Conservation (phyloP, 2,888 invertebrate genomes). For the Neuroscelio doddi region DNA sequence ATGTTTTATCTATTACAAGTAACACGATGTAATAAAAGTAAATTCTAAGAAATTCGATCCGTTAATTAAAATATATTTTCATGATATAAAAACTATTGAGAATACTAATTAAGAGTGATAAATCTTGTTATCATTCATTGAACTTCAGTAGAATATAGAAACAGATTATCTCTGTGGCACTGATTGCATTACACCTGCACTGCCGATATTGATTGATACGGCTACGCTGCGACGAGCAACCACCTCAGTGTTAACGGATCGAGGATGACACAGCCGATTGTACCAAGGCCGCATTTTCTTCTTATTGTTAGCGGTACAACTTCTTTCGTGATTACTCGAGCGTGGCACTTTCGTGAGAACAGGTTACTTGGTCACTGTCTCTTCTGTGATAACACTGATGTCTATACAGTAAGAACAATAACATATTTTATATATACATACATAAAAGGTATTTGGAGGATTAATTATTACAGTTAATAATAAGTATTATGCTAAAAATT, state of each 20-base stretch:
- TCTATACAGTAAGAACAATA: constrained; percentile 22
- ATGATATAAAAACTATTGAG: too few species aligned
- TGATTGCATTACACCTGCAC: constrained; percentile 68
- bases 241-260: constrained; percentile 67
- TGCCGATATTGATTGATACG: constrained; percentile 67
- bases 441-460: too few species aligned
- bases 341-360: constrained; percentile 56
- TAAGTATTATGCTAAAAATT: too few species aligned
- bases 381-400: constrained; percentile 12
- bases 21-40: too few species aligned
- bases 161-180: constrained; percentile 46
- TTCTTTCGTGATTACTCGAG: constrained; percentile 60
- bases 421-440: neutral
- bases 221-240: constrained; percentile 47
- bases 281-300: constrained; percentile 54
- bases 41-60: too few species aligned
- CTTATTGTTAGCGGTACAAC: constrained; percentile 66
- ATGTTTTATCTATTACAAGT: too few species aligned
- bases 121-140: constrained; percentile 61
- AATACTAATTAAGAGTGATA: too few species aligned
- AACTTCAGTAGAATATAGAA: constrained; percentile 49
- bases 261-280: constrained; percentile 70
- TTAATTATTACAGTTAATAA: too few species aligned
- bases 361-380: constrained; percentile 66
- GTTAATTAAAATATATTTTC: too few species aligned